A percentile compares a stretch with the other conserved stretches of the same genome.
phyloP scores from a whole-genome alignment of 2,888 invertebrate species.

The Pollenia angustigena region DNA sequence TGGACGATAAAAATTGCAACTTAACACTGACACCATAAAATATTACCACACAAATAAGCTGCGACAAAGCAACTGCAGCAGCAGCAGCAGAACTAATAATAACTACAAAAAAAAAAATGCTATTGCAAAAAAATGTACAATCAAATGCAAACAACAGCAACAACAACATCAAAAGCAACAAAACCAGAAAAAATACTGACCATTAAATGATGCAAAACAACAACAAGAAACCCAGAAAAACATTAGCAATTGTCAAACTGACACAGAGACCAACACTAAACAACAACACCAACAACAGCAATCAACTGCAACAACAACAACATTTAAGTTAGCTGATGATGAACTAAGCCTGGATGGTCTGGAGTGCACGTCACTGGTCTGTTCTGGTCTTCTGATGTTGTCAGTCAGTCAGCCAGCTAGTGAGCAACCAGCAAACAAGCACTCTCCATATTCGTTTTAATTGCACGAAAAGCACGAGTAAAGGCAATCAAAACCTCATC shows the following conservation, averaged over 20 bases:
- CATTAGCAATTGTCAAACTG: slow-evolving; percentile 43
- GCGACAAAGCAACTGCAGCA: background rate
- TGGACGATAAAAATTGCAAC: slow-evolving; percentile 56
- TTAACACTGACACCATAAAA: slow-evolving; percentile 67
- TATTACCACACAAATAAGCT: slow-evolving; percentile 53
- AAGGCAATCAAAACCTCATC: slow-evolving; percentile 46
- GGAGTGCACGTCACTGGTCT: background rate
- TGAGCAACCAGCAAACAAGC: background rate
- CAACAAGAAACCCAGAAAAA: slow-evolving; percentile 5
- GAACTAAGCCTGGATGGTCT: slow-evolving; percentile 23
- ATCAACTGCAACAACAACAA: slow-evolving; percentile 4
- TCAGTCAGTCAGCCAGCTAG: slow-evolving; percentile 8
- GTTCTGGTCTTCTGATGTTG: slow-evolving; percentile 14
- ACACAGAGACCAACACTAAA: slow-evolving; percentile 36
- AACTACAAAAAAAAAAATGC: background rate
- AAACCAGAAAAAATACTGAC: slow-evolving; percentile 16
- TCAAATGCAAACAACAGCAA: slow-evolving; percentile 20
- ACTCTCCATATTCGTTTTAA: background rate
- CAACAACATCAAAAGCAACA: background rate
- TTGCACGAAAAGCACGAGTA: slow-evolving; percentile 15
- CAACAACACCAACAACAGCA: slow-evolving; percentile 13
- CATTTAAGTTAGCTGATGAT: slow-evolving; percentile 38
- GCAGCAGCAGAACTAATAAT: background rate
- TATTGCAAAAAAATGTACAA: slow-evolving; percentile 25
- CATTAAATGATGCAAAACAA: slow-evolving; percentile 36